Percentiles rank a stretch among this genome's conserved stretches.
Conservation (phyloP, 2,113 vertebrate genomes). For the Porphyrio hochstetteri region DNA sequence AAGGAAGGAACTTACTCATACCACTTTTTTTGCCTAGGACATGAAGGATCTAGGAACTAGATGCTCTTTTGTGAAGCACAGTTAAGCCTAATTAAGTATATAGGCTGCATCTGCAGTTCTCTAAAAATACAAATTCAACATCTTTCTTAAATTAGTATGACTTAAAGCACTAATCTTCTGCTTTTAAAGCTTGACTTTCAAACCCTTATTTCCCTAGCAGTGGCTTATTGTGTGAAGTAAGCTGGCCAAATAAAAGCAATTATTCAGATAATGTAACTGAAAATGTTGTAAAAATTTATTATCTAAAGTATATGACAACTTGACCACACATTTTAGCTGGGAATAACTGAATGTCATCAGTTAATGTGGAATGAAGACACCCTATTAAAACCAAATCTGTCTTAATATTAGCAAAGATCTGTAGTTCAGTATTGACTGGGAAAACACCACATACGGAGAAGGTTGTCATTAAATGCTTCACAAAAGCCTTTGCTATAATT, state of each 20-base stretch:
- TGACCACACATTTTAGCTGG: background rate
- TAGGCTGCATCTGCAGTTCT: background rate
- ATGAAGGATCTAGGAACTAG: background rate
- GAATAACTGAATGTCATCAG: background rate
- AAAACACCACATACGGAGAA: background rate
- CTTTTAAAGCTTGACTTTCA: background rate
- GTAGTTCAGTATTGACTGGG: background rate
- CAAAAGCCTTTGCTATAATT: background rate
- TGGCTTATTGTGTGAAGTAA: background rate
- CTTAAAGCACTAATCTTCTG: background rate
- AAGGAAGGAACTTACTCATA: background rate
- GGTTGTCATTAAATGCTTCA: background rate
- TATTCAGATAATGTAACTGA: background rate
- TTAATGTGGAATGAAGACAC: background rate
- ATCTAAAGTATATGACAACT: background rate
- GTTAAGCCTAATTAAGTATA: background rate
- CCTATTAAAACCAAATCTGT: background rate
- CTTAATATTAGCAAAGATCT: background rate
- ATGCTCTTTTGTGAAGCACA: background rate
- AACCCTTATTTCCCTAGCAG: background rate
- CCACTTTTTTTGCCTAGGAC: background rate
- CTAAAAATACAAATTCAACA: background rate
- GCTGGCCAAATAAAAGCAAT: background rate
- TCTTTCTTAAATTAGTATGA: background rate
- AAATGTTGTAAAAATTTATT: background rate